These are phyloP conservation scores for Allenopithecus nigroviridis DNA, from an alignment of 2,797 vertebrate species.

Conservation along the genomic window DNA sequence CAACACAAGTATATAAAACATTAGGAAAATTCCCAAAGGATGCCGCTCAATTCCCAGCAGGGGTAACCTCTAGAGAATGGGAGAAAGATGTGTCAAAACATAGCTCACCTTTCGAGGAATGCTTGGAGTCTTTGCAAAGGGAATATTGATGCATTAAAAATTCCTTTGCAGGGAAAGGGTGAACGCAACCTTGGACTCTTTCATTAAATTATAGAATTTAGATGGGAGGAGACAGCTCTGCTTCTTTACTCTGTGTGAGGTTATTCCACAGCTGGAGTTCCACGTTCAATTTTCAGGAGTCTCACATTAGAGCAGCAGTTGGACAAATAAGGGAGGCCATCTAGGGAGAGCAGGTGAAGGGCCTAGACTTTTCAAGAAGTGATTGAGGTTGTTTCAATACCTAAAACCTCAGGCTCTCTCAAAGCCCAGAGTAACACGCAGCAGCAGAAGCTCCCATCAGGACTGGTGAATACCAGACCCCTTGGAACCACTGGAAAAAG, in stretches of 20 bases:
- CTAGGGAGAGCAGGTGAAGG: neutral
- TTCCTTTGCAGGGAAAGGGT: too few relatives aligned
- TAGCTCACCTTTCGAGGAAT: neutral
- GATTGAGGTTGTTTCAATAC: neutral
- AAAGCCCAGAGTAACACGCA: neutral
- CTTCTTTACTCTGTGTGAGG: accelerated
- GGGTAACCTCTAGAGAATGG: neutral
- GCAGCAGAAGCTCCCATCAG: accelerated
- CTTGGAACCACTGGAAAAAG: neutral
- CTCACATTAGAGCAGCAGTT: neutral
- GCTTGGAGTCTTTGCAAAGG: neutral
- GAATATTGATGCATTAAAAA: neutral
- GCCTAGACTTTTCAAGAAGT: neutral
- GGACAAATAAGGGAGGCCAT: neutral
- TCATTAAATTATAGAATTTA: neutral
- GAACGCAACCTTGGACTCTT: neutral
- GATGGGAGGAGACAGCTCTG: accelerated
- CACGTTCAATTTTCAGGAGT: neutral
- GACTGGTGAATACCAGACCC: accelerated
- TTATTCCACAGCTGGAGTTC: too few relatives aligned
- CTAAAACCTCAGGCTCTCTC: neutral
- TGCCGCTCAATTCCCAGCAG: accelerated
- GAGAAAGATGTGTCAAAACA: neutral
- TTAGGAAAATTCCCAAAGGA: too few relatives aligned
- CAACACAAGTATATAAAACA: neutral